phyloP scores from a whole-genome alignment of 1,140 invertebrate species.

The Coboldia fuscipes region DNA sequence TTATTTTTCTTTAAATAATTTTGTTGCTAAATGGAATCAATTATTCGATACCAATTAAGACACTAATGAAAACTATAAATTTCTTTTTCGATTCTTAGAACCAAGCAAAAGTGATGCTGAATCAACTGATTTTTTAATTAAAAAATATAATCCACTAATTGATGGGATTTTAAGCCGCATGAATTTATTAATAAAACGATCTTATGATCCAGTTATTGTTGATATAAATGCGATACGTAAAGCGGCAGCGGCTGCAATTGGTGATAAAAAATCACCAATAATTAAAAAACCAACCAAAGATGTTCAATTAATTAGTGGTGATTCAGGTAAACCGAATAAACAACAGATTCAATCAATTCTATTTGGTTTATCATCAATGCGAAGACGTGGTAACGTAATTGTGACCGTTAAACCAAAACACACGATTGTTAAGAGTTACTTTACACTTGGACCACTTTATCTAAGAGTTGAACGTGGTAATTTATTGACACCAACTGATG shows the following conservation, averaged over 20 bases:
- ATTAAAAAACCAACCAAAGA: conserved; percentile 23
- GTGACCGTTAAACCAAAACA: conserved; percentile 56
- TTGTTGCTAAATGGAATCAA: too few species aligned
- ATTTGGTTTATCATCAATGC: conserved; percentile 51
- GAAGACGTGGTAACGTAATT: conserved; percentile 50
- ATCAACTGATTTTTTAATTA: conserved; percentile 46
- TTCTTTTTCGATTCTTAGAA: too few species aligned
- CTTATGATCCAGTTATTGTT: conserved; percentile 63
- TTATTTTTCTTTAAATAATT: too few species aligned
- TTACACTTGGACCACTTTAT: conserved; percentile 51
- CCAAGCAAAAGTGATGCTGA: too few species aligned
- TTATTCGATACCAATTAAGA: too few species aligned
- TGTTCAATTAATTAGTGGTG: conserved; percentile 23
- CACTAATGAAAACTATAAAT: too few species aligned
- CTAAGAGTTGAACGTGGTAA: conserved; percentile 60
- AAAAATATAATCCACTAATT: conserved; percentile 62
- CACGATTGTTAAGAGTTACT: conserved; percentile 60
- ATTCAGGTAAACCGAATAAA: conserved; percentile 9
- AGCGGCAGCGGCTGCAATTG: conserved; percentile 14
- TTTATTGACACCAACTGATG: too few species aligned
- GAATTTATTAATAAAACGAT: conserved; percentile 48
- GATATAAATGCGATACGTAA: conserved; percentile 33
- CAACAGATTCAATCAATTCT: conserved; percentile 47
- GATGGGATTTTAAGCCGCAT: conserved; percentile 58
- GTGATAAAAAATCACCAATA: conserved; percentile 21